These are phyloP conservation scores for Hydriomena furcata DNA, from an alignment of 2,888 invertebrate genomes.

Conservation along the genomic window DNA sequence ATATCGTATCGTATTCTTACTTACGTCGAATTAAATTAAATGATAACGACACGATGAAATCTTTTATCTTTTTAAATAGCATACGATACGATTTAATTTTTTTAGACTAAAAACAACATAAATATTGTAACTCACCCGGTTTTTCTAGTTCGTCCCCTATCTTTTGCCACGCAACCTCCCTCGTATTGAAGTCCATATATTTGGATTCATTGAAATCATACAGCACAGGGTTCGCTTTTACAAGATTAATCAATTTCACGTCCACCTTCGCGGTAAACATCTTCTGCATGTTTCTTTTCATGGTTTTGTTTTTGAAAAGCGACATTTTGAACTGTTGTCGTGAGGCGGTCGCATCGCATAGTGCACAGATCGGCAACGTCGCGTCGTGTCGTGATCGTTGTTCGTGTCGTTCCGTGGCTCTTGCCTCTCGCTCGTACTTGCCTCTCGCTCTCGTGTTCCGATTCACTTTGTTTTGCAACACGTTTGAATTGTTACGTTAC, in stretches of 20 bases:
- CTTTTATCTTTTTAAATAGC: slow-evolving; percentile 2
- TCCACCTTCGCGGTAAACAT: slow-evolving; percentile 63
- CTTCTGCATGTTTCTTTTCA: slow-evolving; percentile 33
- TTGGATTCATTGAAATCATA: slow-evolving; percentile 65
- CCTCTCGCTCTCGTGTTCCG: slow-evolving; percentile 23
- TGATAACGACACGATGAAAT: slow-evolving; percentile 13
- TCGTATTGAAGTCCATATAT: slow-evolving; percentile 72
- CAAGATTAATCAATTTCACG: slow-evolving; percentile 59
- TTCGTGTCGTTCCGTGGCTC: slow-evolving; percentile 34
- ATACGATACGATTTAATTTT: slow-evolving; percentile 37
- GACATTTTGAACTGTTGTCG: slow-evolving; percentile 6
- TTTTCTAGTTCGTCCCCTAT: slow-evolving; percentile 71
- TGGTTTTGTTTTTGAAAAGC: slow-evolving; percentile 19
- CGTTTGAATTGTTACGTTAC: too few species aligned
- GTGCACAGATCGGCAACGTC: slow-evolving; percentile 37
- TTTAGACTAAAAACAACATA: not conserved
- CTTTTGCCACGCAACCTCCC: slow-evolving; percentile 76
- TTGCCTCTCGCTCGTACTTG: slow-evolving; percentile 28
- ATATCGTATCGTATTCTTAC: slow-evolving; percentile 22
- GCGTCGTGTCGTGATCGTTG: slow-evolving; percentile 32
- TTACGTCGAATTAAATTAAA: slow-evolving; percentile 17
- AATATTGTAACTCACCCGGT: slow-evolving; percentile 58
- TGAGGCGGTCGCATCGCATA: slow-evolving; percentile 16
- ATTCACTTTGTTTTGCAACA: slow-evolving; percentile 12
- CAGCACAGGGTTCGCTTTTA: slow-evolving; percentile 60